Conservation (phyloP, 1,140 invertebrate genomes). For the Temnothorax longispinosus region DNA sequence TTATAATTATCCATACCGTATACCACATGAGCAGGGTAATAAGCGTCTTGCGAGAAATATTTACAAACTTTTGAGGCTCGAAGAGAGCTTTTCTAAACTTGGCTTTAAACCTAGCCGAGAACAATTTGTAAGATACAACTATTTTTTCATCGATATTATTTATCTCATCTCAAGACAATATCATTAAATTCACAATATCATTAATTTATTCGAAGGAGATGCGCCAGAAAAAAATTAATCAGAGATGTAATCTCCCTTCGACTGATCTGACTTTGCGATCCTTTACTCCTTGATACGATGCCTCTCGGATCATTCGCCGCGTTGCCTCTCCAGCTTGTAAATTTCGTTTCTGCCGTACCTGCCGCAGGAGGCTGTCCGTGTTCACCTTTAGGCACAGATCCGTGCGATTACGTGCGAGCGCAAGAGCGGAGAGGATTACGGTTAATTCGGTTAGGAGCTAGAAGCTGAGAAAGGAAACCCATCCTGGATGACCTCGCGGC, state of each 20-base stretch:
- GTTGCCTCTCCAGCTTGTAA: conserved; percentile 35
- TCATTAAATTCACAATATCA: background rate
- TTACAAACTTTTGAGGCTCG: conserved; percentile 42
- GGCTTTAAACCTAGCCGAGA: background rate
- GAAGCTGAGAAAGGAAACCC: conserved; percentile 72
- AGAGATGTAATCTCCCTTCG: background rate
- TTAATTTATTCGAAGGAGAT: background rate
- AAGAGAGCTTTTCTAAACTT: background rate
- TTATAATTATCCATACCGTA: conserved; percentile 49
- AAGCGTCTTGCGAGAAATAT: conserved; percentile 22
- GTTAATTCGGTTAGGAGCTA: conserved; percentile 73
- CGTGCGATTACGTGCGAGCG: conserved; percentile 65
- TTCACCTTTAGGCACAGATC: conserved; percentile 48
- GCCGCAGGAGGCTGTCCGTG: conserved; percentile 26
- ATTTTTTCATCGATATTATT: background rate
- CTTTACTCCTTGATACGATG: background rate
- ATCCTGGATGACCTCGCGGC: conserved; percentile 68
- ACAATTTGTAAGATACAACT: background rate
- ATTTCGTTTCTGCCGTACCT: conserved; percentile 26
- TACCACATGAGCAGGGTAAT: conserved; percentile 37
- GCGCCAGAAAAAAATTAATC: background rate
- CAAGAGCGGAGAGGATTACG: conserved; percentile 68
- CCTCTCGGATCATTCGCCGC: background rate
- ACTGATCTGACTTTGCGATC: background rate
- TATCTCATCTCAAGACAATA: background rate